Conservation (phyloP, 53 echinoderm and acorn worm genomes). For the Paracentrotus lividus region DNA sequence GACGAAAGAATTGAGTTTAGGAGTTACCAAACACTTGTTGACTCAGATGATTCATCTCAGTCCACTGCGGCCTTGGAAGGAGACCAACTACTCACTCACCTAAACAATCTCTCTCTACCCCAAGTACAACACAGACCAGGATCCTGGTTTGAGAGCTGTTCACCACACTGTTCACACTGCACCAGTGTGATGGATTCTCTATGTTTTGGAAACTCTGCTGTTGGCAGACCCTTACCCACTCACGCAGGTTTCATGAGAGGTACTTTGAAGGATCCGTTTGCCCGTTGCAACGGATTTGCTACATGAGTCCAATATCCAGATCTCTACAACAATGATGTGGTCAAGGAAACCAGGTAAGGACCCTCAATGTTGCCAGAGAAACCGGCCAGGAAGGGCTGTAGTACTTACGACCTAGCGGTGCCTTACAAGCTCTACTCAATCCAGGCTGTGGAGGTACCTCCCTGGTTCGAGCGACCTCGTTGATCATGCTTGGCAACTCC, state of each 20-base stretch:
- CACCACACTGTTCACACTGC: not conserved
- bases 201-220: slow-evolving; percentile 74
- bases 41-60: no score
- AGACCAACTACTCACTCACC: no score
- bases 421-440: slow-evolving; percentile 76
- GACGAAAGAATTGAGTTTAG: no score
- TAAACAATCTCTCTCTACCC: no score
- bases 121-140: not conserved
- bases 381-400: slow-evolving; percentile 45
- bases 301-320: slow-evolving; percentile 81
- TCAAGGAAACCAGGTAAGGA: slow-evolving; percentile 80
- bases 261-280: slow-evolving; percentile 71
- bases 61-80: no score
- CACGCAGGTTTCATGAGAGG: slow-evolving; percentile 74
- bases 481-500: slow-evolving; percentile 84
- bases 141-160: not conserved
- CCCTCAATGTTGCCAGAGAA: slow-evolving; percentile 74
- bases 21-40: no score
- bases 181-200: slow-evolving; percentile 73
- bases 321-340: slow-evolving; percentile 88
- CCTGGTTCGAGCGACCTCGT: slow-evolving; percentile 76
- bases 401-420: slow-evolving; percentile 80
- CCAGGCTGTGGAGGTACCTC: slow-evolving; percentile 69
- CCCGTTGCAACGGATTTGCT: slow-evolving; percentile 79
- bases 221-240: slow-evolving; percentile 71